Evolutionary conservation across 2,888 invertebrate species (phyloP).

Genomic region (Capitulum mitella): DNA sequence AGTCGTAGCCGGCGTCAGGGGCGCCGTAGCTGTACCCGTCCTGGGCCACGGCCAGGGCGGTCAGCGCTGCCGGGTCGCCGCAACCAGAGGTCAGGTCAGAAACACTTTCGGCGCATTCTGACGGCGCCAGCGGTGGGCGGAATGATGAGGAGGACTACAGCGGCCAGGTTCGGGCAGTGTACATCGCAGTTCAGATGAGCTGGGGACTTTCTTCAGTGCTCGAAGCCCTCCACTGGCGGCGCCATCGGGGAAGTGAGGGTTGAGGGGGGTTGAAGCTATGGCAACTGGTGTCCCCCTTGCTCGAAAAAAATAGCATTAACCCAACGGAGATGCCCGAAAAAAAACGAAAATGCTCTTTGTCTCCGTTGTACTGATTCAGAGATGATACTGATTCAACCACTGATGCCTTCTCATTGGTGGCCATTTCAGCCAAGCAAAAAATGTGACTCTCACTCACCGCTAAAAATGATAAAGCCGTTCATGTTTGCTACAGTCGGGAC

Average conservation of each 20-base stretch:
- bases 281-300: neutral
- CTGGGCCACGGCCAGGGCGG: neutral
- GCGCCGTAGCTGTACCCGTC: slow-evolving; percentile 3
- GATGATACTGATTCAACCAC: neutral
- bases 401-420: too few relatives aligned
- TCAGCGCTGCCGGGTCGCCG: neutral
- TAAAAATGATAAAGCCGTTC: neutral
- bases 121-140: too few relatives aligned
- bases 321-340: too few relatives aligned
- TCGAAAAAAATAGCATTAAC: too few relatives aligned
- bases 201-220: too few relatives aligned
- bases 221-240: too few relatives aligned
- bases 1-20: neutral
- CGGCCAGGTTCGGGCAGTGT: too few relatives aligned
- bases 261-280: neutral
- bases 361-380: neutral
- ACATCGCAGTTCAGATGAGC: too few relatives aligned
- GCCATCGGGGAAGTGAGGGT: neutral
- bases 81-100: neutral
- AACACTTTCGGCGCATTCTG: neutral
- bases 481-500: neutral
- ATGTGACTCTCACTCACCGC: neutral
- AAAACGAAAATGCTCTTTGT: too few relatives aligned
- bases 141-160: too few relatives aligned
- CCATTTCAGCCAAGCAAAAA: neutral